These are phyloP conservation scores for Ia io DNA, from an alignment of 2,113 vertebrate genomes.

Conservation along the genomic window DNA sequence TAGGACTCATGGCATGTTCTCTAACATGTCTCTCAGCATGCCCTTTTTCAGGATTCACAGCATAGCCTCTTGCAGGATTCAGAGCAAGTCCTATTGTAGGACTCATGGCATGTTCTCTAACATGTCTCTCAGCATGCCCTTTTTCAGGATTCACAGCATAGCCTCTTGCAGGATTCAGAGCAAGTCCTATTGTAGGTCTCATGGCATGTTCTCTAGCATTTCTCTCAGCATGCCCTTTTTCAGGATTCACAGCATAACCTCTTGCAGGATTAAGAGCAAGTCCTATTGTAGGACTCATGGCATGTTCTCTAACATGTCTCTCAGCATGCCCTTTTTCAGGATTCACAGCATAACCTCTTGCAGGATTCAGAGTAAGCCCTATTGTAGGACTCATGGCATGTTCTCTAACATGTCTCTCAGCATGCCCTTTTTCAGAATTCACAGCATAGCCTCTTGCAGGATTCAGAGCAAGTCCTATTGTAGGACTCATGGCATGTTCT, in stretches of 20 bases:
- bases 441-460: background rate
- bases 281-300: background rate
- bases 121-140: background rate
- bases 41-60: background rate
- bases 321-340: background rate
- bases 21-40: background rate
- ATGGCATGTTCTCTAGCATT: background rate
- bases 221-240: background rate
- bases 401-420: background rate
- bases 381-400: background rate
- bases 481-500: background rate
- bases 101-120: background rate
- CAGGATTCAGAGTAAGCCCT: background rate
- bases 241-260: background rate
- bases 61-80: background rate
- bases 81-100: background rate
- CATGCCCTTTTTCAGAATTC: background rate
- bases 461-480: background rate
- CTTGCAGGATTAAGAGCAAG: background rate
- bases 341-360: background rate
- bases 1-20: background rate
- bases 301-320: background rate
- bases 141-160: background rate
- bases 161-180: background rate
- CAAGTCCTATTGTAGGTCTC: background rate